Conservation (phyloP, 2,888 invertebrate species). For the Agrotis puta region DNA sequence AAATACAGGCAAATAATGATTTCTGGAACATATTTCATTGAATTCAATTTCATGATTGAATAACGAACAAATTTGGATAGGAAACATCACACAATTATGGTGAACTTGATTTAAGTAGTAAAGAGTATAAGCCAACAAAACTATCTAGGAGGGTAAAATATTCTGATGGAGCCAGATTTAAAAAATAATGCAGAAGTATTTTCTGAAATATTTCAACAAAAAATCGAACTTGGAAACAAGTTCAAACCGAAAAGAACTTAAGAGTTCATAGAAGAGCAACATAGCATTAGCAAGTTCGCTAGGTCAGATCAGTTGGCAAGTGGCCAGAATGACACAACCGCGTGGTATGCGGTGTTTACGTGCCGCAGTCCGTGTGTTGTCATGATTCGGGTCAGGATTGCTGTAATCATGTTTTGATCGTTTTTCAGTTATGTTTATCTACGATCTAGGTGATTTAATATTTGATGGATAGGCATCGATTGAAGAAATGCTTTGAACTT, state of each 20-base stretch:
- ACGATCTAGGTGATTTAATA: constrained; percentile 36
- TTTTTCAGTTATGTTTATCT: constrained; percentile 52
- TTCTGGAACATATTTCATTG: too few species aligned
- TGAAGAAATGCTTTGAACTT: neutral
- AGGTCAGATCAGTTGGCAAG: constrained; percentile 84
- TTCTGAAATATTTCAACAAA: neutral
- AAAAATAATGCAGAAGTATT: neutral
- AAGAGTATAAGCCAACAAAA: neutral
- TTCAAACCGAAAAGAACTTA: constrained; percentile 35
- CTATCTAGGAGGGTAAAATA: neutral
- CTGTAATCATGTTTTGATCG: constrained; percentile 65
- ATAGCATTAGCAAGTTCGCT: constrained; percentile 79
- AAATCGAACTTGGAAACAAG: constrained; percentile 14
- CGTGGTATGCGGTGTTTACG: constrained; percentile 87
- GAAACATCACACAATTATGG: too few species aligned
- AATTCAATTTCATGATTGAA: neutral
- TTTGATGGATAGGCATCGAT: neutral
- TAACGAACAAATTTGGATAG: neutral
- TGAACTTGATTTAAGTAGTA: neutral
- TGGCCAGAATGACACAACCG: constrained; percentile 86
- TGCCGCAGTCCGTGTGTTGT: constrained; percentile 78
- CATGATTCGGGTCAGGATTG: constrained; percentile 72
- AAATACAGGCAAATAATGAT: neutral
- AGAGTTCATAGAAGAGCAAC: constrained; percentile 57
- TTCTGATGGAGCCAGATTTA: too few species aligned